These are phyloP conservation scores for Champsocephalus gunnari DNA, from an alignment of 2,797 vertebrate species.

Conservation along the genomic window DNA sequence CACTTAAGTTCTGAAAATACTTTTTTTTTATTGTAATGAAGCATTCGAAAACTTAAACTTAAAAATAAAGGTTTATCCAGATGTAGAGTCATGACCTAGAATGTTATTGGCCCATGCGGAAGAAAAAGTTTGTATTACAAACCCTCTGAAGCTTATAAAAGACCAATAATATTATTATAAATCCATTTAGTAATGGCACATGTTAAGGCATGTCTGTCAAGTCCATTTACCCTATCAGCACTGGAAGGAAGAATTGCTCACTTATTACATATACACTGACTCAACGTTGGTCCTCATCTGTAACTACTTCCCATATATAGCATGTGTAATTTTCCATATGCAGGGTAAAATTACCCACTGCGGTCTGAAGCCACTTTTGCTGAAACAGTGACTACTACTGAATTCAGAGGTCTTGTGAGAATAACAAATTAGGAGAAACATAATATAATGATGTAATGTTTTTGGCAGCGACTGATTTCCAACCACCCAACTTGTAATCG, in stretches of 20 bases:
- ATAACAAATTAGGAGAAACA: constrained; percentile 6
- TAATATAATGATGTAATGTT: constrained; percentile 24
- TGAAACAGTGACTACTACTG: constrained; percentile 9
- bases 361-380: constrained; percentile 13
- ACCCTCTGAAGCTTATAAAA: not conserved
- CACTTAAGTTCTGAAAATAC: no score
- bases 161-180: constrained; percentile 4
- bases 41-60: not conserved
- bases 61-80: not conserved
- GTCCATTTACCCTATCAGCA: not conserved
- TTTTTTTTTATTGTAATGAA: no score
- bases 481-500: constrained; percentile 11
- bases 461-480: not conserved
- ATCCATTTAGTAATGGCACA: constrained; percentile 5
- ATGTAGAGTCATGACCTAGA: not conserved
- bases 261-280: constrained; percentile 6
- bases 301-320: not conserved
- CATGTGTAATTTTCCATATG: constrained; percentile 29
- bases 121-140: not conserved
- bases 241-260: constrained; percentile 9
- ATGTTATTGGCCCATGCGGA: not conserved
- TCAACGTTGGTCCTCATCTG: not conserved
- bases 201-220: constrained; percentile 11
- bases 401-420: constrained; percentile 40
- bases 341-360: constrained; percentile 12